Evolutionary conservation across 2,113 vertebrate species (phyloP).

Genomic region (Acrocephalus kingi): DNA sequence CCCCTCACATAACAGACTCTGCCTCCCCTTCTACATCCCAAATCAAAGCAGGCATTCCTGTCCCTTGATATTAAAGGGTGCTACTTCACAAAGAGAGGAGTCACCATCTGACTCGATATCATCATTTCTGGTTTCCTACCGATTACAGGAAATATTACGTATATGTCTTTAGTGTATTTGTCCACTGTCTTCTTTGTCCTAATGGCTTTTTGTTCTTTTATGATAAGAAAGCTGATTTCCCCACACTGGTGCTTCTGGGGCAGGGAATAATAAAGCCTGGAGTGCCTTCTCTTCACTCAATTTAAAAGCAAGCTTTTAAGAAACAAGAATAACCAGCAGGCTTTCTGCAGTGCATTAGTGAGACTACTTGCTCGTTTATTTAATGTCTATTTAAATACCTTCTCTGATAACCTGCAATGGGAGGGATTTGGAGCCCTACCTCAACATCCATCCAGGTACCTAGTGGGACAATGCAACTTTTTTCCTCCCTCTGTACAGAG

Average conservation of each 20-base stretch:
- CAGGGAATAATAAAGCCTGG: neutral
- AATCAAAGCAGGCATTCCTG: neutral
- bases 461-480: neutral
- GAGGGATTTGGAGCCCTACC: neutral
- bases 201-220: neutral
- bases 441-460: neutral
- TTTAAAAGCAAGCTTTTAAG: neutral
- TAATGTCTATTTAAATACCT: neutral
- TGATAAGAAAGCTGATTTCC: neutral
- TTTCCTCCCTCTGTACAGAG: neutral
- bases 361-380: neutral
- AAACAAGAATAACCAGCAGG: neutral
- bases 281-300: fast-evolving
- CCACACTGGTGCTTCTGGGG: neutral
- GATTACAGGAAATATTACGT: neutral
- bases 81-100: neutral
- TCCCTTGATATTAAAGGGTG: neutral
- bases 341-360: neutral
- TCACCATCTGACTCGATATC: neutral
- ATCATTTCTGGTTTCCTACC: neutral
- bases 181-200: neutral
- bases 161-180: neutral
- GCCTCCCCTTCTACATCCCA: neutral
- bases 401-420: neutral
- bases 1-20: neutral